These are phyloP conservation scores for Rhincodon typus DNA, from an alignment of 2,797 vertebrate genomes.

Conservation along the genomic window DNA sequence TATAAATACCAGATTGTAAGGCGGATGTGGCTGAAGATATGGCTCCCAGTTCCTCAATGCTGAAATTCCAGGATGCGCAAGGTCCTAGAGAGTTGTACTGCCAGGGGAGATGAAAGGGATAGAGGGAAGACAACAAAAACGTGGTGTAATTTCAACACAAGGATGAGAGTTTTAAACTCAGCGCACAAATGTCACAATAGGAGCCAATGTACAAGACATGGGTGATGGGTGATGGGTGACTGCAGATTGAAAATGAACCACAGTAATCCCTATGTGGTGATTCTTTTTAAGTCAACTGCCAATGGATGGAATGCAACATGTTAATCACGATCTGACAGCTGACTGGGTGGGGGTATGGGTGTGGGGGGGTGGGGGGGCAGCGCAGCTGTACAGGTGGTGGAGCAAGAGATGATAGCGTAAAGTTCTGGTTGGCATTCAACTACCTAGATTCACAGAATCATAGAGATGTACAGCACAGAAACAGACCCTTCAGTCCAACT, in stretches of 20 bases:
- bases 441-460: too few species aligned
- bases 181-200: too few species aligned
- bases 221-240: background rate
- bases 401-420: background rate
- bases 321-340: background rate
- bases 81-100: background rate
- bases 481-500: too few species aligned
- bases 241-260: background rate
- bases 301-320: background rate
- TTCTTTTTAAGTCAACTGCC: background rate
- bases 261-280: background rate
- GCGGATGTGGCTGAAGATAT: background rate
- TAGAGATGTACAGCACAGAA: too few species aligned
- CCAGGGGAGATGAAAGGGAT: background rate
- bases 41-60: background rate
- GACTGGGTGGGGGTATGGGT: background rate
- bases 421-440: background rate
- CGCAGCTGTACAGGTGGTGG: background rate
- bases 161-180: background rate
- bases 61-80: background rate
- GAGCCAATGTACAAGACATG: background rate
- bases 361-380: too few species aligned
- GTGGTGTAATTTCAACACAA: background rate
- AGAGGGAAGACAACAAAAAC: background rate
- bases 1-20: background rate